phyloP scores from a whole-genome alignment of 1,140 invertebrate genomes.

The Metaphire vulgaris region DNA sequence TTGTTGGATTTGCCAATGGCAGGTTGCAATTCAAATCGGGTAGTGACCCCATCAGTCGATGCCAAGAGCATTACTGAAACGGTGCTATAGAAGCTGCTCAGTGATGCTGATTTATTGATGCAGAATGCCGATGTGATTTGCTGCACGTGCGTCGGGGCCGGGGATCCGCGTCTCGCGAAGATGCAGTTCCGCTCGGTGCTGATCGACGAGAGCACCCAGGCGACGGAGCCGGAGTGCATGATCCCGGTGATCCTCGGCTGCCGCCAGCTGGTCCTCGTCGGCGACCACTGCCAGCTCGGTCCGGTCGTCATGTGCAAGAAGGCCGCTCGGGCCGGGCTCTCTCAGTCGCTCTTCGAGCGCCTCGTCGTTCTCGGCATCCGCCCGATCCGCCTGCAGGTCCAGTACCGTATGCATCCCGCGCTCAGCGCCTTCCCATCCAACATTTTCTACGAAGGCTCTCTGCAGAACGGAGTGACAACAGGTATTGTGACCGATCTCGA shows the following conservation, averaged over 20 bases:
- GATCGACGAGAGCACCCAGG: constrained; percentile 92
- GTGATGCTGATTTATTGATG: too few species aligned
- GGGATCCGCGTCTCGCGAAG: constrained; percentile 81
- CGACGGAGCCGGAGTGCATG: constrained; percentile 97
- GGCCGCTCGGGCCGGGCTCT: constrained; percentile 89
- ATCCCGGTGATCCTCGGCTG: constrained; percentile 95
- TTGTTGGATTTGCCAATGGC: too few species aligned
- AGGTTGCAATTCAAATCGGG: too few species aligned
- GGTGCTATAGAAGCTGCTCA: too few species aligned
- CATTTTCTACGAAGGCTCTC: constrained; percentile 97
- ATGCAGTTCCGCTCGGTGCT: constrained; percentile 95
- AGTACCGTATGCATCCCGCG: constrained; percentile 95
- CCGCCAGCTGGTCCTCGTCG: constrained; percentile 80
- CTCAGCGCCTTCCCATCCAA: constrained; percentile 95
- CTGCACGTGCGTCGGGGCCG: constrained; percentile 96
- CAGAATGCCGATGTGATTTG: constrained; percentile 89
- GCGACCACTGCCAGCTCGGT: constrained; percentile 97
- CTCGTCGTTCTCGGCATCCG: constrained; percentile 80
- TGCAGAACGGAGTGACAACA: constrained; percentile 96
- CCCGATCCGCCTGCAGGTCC: constrained; percentile 62
- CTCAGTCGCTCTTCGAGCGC: constrained; percentile 94
- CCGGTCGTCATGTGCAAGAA: constrained; percentile 99
- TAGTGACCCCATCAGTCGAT: too few species aligned
- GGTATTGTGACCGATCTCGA: too few species aligned
- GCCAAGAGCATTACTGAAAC: too few species aligned